These are phyloP conservation scores for Dilophus febrilis DNA, from an alignment of 2,888 invertebrate genomes.

Conservation along the genomic window DNA sequence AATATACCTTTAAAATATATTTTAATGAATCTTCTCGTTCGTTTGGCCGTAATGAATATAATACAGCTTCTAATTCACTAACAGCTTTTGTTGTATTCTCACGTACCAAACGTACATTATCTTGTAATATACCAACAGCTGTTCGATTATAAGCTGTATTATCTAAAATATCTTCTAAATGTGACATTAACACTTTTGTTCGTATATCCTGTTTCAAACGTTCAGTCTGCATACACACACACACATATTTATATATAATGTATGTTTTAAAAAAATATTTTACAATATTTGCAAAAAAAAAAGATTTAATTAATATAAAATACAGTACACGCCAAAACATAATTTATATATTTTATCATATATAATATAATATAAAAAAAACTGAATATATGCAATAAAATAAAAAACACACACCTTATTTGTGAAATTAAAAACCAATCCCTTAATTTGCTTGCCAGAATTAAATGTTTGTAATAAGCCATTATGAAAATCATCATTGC, in stretches of 20 bases:
- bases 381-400: too few species aligned
- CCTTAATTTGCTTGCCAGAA: constrained; percentile 66
- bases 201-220: constrained; percentile 59
- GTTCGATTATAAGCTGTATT: constrained; percentile 63
- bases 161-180: constrained; percentile 58
- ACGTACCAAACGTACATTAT: constrained; percentile 47
- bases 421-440: constrained; percentile 59
- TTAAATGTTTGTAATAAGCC: constrained; percentile 66
- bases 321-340: background rate
- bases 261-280: background rate
- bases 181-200: constrained; percentile 47
- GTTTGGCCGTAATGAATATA: constrained; percentile 27
- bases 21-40: constrained; percentile 23
- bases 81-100: constrained; percentile 60
- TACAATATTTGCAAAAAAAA: background rate
- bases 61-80: constrained; percentile 28
- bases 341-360: constrained; percentile 3
- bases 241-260: constrained; percentile 3
- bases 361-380: background rate
- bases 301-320: background rate
- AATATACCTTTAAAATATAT: constrained; percentile 25
- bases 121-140: constrained; percentile 49
- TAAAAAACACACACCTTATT: constrained; percentile 60
- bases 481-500: constrained; percentile 89
- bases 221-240: constrained; percentile 40